Percentiles rank a stretch among this genome's conserved stretches.
phyloP scores from a whole-genome alignment of 2,113 vertebrate genomes.

The Chionomys nivalis region DNA sequence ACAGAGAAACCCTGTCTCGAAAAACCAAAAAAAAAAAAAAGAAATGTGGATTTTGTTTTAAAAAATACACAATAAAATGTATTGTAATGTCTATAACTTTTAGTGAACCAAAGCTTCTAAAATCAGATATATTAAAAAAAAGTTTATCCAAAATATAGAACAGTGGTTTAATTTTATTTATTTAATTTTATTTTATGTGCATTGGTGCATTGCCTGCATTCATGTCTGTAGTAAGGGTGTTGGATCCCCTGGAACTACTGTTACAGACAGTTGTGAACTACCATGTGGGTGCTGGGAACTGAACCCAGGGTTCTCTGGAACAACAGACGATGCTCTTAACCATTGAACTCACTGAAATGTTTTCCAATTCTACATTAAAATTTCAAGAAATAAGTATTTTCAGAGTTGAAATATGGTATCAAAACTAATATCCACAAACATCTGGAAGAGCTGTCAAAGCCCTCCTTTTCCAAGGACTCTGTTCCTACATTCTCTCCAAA shows the following conservation, averaged over 20 bases:
- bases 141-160: conserved; percentile 35
- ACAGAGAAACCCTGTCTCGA: too few species aligned
- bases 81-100: conserved; percentile 57
- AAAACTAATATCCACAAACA: neutral
- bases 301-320: neutral
- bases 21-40: too few species aligned
- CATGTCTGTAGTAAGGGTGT: neutral
- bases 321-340: neutral
- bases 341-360: neutral
- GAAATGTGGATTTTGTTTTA: conserved; percentile 5
- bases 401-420: neutral
- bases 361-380: neutral
- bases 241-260: neutral
- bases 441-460: conserved; percentile 39
- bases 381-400: conserved; percentile 2
- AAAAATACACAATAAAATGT: conserved; percentile 48
- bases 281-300: neutral
- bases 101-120: conserved; percentile 22
- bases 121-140: conserved; percentile 1
- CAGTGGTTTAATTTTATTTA: neutral
- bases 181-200: neutral
- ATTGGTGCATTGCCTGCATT: neutral
- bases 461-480: conserved; percentile 30
- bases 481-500: conserved; percentile 28
- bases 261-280: neutral